Percentiles rank a stretch among this genome's conserved stretches.
Conservation (phyloP, 1,140 invertebrate species). For the Tenebrio molitor region DNA sequence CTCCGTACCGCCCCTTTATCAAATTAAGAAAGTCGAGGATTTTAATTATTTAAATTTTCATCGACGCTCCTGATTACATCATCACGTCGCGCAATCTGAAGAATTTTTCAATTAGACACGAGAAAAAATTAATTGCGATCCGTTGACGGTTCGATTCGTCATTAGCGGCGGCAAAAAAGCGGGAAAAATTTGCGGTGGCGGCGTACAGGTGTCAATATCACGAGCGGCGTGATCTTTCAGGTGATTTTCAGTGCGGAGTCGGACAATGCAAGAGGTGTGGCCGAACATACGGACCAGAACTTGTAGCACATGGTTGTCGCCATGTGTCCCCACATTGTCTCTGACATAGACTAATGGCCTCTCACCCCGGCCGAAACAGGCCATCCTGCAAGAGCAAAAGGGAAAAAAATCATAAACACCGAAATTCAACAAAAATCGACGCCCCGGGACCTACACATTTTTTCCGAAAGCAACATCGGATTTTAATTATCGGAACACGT, state of each 20-base stretch:
- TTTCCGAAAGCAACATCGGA: neutral
- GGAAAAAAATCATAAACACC: conserved; percentile 26
- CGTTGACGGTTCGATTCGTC: neutral
- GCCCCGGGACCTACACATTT: neutral
- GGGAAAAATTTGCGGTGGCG: conserved; percentile 14
- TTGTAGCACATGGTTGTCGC: conserved; percentile 41
- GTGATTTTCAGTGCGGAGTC: conserved; percentile 29
- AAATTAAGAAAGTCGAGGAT: conserved; percentile 38
- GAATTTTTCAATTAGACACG: conserved; percentile 37
- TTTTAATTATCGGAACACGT: conserved; percentile 29
- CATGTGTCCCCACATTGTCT: conserved; percentile 25
- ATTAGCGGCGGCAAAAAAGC: neutral
- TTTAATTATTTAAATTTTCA: conserved; percentile 40
- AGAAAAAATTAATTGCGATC: conserved; percentile 34
- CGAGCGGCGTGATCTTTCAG: conserved; percentile 20
- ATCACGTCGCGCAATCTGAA: conserved; percentile 11
- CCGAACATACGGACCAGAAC: conserved; percentile 35
- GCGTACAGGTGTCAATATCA: conserved; percentile 18
- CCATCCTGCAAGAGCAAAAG: neutral
- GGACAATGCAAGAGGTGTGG: conserved; percentile 46
- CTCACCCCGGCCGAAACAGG: neutral
- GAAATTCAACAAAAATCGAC: conserved; percentile 2
- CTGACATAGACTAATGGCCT: conserved; percentile 44
- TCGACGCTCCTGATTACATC: conserved; percentile 37
- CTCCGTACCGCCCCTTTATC: conserved; percentile 33